These are phyloP conservation scores for Eidolon dupreanum DNA, from an alignment of 2,797 vertebrate genomes.

Conservation along the genomic window DNA sequence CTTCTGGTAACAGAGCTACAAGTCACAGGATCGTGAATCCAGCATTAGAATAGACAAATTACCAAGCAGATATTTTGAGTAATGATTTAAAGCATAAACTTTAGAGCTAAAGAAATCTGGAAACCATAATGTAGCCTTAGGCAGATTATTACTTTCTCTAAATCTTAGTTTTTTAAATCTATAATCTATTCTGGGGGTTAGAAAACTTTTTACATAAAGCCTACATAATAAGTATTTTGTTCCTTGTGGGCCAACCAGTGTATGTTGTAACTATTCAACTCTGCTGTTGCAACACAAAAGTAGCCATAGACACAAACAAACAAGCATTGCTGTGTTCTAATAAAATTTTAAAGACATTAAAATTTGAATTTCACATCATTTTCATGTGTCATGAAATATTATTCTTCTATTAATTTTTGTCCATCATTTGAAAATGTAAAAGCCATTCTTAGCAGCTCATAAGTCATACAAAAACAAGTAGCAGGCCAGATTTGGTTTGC, in stretches of 20 bases:
- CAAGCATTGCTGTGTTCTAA: neutral
- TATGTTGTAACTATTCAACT: neutral
- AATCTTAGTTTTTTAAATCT: neutral
- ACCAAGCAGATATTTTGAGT: neutral
- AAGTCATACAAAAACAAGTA: neutral
- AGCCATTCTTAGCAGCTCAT: neutral
- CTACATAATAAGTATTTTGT: neutral
- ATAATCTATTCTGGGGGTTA: neutral
- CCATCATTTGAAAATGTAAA: neutral
- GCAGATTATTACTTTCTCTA: neutral
- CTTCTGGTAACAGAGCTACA: neutral
- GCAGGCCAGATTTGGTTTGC: neutral
- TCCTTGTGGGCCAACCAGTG: neutral
- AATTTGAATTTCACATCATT: neutral
- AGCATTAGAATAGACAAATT: neutral
- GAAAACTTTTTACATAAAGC: neutral
- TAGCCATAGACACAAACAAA: neutral
- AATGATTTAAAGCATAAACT: neutral
- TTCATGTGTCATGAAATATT: neutral
- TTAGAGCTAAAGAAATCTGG: neutral
- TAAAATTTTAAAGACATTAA: neutral
- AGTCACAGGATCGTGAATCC: neutral
- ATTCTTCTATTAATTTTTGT: neutral
- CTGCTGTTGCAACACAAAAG: neutral
- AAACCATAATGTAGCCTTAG: neutral